Conservation (phyloP, 2,888 invertebrate genomes). For the Nudaria mundana region DNA sequence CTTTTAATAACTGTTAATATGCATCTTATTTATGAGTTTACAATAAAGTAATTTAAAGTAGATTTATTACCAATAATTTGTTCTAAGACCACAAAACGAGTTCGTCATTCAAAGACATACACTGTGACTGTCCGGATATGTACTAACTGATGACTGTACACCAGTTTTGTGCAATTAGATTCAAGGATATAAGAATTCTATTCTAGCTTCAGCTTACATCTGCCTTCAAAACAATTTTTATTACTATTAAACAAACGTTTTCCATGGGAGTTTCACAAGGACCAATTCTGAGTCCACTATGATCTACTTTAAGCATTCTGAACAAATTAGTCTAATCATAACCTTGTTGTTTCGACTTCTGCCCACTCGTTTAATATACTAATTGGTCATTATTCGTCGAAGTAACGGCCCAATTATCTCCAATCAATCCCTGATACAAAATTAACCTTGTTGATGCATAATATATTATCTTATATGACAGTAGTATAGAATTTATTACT, state of each 20-base stretch:
- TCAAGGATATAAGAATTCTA: too few relatives aligned
- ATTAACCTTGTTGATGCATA: constrained; percentile 59
- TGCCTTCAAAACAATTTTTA: not conserved
- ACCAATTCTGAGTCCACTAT: constrained; percentile 28
- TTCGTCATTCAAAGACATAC: too few relatives aligned
- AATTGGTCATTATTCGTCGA: constrained; percentile 72
- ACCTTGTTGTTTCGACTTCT: constrained; percentile 49
- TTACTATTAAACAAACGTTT: not conserved
- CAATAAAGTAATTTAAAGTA: constrained; percentile 50
- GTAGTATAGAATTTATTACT: constrained; percentile 50
- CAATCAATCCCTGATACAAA: constrained; percentile 70
- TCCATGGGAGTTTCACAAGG: constrained; percentile 39
- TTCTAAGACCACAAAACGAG: constrained; percentile 11
- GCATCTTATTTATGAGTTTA: constrained; percentile 53
- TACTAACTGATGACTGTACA: too few relatives aligned
- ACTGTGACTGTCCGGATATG: too few relatives aligned
- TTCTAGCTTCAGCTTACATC: too few relatives aligned
- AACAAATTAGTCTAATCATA: constrained; percentile 47
- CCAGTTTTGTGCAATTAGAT: too few relatives aligned
- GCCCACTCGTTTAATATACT: constrained; percentile 64
- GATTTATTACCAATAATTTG: constrained; percentile 28
- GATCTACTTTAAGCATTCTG: constrained; percentile 32
- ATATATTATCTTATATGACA: constrained; percentile 57
- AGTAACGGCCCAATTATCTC: constrained; percentile 71
- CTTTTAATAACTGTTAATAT: constrained; percentile 59